Evolutionary conservation across 2,797 vertebrate species (phyloP).

Genomic region (Sebastes hubbsi): DNA sequence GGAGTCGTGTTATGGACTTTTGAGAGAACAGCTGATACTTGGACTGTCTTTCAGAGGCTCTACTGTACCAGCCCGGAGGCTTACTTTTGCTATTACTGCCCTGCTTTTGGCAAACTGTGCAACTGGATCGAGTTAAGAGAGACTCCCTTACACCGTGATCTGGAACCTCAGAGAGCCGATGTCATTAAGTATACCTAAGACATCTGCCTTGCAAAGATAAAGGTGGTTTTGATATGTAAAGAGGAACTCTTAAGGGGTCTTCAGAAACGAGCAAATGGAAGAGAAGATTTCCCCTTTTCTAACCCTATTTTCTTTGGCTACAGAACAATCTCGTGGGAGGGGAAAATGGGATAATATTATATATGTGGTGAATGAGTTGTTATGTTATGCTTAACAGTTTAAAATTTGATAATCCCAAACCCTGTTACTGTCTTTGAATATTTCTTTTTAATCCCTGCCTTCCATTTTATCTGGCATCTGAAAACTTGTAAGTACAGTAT

Average conservation of each 20-base stretch:
- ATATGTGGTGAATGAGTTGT: constrained; percentile 73
- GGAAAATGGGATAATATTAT: constrained; percentile 64
- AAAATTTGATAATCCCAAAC: constrained; percentile 76
- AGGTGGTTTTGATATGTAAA: constrained; percentile 69
- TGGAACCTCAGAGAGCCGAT: constrained; percentile 40
- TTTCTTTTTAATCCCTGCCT: constrained; percentile 75
- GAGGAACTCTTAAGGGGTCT: constrained; percentile 55
- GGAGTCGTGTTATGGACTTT: constrained; percentile 4
- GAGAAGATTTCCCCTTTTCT: constrained; percentile 69
- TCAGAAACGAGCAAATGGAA: constrained; percentile 44
- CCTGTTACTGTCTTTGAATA: constrained; percentile 74
- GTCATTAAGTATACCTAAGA: constrained; percentile 42
- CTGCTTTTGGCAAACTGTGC: constrained; percentile 44
- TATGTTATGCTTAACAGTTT: constrained; percentile 77
- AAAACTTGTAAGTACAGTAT: constrained; percentile 74
- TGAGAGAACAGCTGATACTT: constrained; percentile 7
- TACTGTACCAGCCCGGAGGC: constrained; percentile 1
- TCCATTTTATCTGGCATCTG: constrained; percentile 78
- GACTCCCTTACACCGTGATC: constrained; percentile 14
- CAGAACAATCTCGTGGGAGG: constrained; percentile 50
- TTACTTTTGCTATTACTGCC: constrained; percentile 62
- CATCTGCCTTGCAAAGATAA: constrained; percentile 59
- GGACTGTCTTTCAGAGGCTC: constrained; percentile 30
- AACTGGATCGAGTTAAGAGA: constrained; percentile 17
- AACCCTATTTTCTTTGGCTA: constrained; percentile 75